A percentile compares a stretch with the other conserved stretches of the same genome.
Evolutionary conservation across 2,888 invertebrate species (phyloP).

Genomic region (Xestoiulus laeticollis): DNA sequence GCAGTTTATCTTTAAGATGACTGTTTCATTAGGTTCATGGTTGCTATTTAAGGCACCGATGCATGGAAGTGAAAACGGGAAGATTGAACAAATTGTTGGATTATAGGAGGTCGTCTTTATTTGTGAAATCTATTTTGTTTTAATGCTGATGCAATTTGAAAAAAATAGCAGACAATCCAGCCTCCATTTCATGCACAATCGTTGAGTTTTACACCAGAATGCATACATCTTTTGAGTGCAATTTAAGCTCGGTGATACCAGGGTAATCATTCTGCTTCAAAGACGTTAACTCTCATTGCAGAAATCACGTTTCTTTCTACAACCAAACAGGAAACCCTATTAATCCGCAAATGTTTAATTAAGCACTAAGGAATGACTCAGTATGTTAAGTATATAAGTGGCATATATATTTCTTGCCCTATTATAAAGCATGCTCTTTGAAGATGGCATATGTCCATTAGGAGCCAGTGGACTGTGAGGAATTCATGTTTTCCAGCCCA

Average conservation of each 20-base stretch:
- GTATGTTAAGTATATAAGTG: constrained; percentile 12
- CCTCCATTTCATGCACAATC: background rate
- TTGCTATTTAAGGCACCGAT: background rate
- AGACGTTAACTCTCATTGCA: constrained; percentile 21
- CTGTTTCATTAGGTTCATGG: background rate
- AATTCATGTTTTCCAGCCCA: background rate
- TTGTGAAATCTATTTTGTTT: background rate
- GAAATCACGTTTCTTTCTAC: constrained; percentile 25
- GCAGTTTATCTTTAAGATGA: background rate
- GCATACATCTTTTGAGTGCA: constrained; percentile 27
- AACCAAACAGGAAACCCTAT: background rate
- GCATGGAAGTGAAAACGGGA: background rate
- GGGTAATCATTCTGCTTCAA: constrained; percentile 30
- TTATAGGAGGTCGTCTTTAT: background rate
- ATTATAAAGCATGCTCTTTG: background rate
- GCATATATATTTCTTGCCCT: background rate
- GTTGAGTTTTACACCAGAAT: constrained; percentile 35
- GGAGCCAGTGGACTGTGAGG: background rate
- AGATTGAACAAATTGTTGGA: background rate
- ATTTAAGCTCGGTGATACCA: background rate
- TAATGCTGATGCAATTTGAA: constrained; percentile 19
- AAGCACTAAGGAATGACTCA: background rate
- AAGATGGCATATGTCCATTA: constrained; percentile 25
- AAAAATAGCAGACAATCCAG: background rate
- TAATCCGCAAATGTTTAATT: constrained; percentile 41